phyloP scores from a whole-genome alignment of 1,140 invertebrate species.

The Reticulitermes speratus region DNA sequence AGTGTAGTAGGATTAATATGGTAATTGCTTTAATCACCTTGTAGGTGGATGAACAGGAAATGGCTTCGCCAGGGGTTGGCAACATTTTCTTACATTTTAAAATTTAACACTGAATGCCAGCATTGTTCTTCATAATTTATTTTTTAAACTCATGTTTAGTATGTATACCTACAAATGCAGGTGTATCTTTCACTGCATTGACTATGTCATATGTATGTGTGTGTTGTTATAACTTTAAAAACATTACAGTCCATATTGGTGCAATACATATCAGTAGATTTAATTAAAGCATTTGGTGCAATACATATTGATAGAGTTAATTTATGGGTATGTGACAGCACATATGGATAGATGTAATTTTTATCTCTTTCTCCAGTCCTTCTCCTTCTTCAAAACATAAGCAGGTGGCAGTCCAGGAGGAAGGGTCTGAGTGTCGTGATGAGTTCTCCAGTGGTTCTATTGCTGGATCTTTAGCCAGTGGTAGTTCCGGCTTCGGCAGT shows the following conservation, averaged over 20 bases:
- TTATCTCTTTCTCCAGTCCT: constrained; percentile 52
- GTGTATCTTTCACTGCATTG: no score
- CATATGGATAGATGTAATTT: neutral
- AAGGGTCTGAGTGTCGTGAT: constrained; percentile 37
- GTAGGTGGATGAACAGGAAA: no score
- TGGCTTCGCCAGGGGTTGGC: no score
- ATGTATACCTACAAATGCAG: no score
- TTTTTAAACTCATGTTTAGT: no score
- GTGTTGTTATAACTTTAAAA: no score
- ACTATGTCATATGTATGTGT: no score
- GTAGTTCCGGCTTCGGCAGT: constrained; percentile 79
- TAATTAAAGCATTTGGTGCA: neutral
- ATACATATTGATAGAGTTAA: constrained; percentile 30
- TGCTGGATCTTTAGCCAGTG: constrained; percentile 68
- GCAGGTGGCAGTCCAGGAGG: constrained; percentile 43
- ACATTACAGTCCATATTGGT: no score
- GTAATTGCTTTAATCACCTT: no score
- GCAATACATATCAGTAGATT: neutral
- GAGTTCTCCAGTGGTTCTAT: constrained; percentile 49
- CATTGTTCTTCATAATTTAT: neutral
- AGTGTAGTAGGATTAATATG: no score
- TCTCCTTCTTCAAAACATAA: constrained; percentile 68
- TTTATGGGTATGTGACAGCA: neutral
- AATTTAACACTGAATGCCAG: no score
- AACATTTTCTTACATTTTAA: no score